These are phyloP conservation scores for Platyrinchus mystaceus DNA, from an alignment of 2,797 vertebrate genomes.

Conservation along the genomic window DNA sequence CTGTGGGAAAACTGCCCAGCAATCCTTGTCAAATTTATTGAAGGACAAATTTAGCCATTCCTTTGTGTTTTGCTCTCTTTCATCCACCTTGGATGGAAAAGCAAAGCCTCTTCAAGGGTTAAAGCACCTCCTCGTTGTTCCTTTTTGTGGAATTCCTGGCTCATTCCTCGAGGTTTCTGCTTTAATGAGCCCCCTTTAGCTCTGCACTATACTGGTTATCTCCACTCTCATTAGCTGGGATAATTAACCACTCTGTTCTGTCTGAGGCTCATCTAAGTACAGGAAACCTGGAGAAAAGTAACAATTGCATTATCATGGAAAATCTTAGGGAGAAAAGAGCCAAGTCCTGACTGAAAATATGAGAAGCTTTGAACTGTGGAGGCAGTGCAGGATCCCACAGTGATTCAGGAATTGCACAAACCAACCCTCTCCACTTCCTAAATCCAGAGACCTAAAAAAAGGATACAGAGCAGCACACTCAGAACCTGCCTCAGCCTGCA, in stretches of 20 bases:
- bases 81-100: not conserved
- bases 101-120: not conserved
- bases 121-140: not conserved
- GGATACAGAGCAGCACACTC: accelerated
- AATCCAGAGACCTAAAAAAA: not conserved
- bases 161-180: not conserved
- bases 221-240: conserved; percentile 44
- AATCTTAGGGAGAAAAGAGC: not conserved
- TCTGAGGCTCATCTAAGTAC: not conserved
- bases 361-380: not conserved
- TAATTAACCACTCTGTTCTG: conserved; percentile 46
- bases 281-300: conserved; percentile 18
- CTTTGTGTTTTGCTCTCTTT: not conserved
- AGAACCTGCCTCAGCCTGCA: not conserved
- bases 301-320: not conserved
- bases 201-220: not conserved
- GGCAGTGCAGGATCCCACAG: not conserved
- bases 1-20: not conserved
- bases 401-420: conserved; percentile 10
- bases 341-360: not conserved
- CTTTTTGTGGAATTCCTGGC: not conserved
- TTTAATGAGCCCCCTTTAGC: conserved; percentile 42
- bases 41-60: not conserved
- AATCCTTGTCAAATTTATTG: not conserved
- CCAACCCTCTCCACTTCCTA: not conserved